phyloP scores from a whole-genome alignment of 2,888 invertebrate species.

The Mythimna pallens region DNA sequence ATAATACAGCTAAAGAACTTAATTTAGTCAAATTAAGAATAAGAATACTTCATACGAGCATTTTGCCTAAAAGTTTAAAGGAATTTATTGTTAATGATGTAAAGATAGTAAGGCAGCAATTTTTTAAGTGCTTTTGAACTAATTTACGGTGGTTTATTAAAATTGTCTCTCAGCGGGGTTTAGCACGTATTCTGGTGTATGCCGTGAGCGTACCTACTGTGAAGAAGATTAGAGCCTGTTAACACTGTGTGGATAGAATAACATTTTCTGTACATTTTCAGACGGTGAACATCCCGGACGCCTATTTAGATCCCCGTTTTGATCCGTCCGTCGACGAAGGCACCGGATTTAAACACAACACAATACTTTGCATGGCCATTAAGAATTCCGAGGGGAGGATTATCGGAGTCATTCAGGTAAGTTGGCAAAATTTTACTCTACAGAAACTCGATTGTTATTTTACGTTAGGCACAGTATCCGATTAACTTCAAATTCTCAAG shows the following conservation, averaged over 20 bases:
- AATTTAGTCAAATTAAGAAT: slow-evolving; percentile 22
- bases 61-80: slow-evolving; percentile 21
- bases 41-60: slow-evolving; percentile 1
- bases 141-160: slow-evolving; percentile 57
- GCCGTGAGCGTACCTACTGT: slow-evolving; percentile 29
- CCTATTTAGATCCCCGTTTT: slow-evolving; percentile 96
- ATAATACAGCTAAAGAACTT: slow-evolving; percentile 11
- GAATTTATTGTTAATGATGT: slow-evolving; percentile 39
- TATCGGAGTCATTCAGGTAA: slow-evolving; percentile 96
- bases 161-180: slow-evolving; percentile 44
- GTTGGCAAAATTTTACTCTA: slow-evolving; percentile 36
- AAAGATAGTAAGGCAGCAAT: slow-evolving; percentile 55
- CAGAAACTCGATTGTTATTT: slow-evolving; percentile 39
- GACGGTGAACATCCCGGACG: slow-evolving; percentile 97
- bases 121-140: slow-evolving; percentile 51
- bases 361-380: slow-evolving; percentile 98
- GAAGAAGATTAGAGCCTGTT: slow-evolving; percentile 21
- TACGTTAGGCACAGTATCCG: slow-evolving; percentile 10
- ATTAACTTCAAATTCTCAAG: slow-evolving; percentile 28
- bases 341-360: slow-evolving; percentile 95
- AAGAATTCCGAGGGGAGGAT: slow-evolving; percentile 97
- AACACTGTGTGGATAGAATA: slow-evolving; percentile 32
- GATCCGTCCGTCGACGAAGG: slow-evolving; percentile 96
- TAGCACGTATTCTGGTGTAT: slow-evolving; percentile 12
- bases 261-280: slow-evolving; percentile 82